These are phyloP conservation scores for Choristoneura rosaceana DNA, from an alignment of 2,888 invertebrate genomes.

Conservation along the genomic window DNA sequence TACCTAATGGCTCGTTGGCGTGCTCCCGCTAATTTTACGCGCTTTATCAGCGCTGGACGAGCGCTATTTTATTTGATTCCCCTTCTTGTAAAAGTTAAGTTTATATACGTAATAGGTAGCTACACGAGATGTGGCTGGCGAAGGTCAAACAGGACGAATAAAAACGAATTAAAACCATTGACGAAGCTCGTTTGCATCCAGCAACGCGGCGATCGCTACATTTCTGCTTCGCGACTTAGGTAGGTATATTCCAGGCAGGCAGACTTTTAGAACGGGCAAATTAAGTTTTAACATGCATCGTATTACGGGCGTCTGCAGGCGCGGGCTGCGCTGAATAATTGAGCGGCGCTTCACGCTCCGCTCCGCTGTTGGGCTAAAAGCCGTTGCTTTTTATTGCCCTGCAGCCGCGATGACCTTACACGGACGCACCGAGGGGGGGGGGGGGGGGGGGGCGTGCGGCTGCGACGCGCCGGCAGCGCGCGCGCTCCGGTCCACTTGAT, in stretches of 20 bases:
- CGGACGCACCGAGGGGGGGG: too few relatives aligned
- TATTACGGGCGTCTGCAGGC: conserved; percentile 22
- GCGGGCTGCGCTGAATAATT: conserved; percentile 38
- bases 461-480: too few relatives aligned
- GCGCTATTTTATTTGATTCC: neutral
- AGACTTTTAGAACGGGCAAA: conserved; percentile 17
- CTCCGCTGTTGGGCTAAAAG: conserved; percentile 34
- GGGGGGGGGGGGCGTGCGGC: too few relatives aligned
- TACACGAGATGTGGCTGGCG: too few relatives aligned
- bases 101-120: too few relatives aligned
- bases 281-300: conserved; percentile 34
- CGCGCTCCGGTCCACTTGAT: too few relatives aligned
- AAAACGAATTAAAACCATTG: too few relatives aligned
- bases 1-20: neutral
- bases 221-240: neutral
- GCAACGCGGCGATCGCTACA: neutral
- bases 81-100: neutral
- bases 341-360: conserved; percentile 24
- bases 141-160: too few relatives aligned
- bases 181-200: too few relatives aligned
- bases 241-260: neutral
- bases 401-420: conserved; percentile 31
- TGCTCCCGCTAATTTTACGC: neutral
- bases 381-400: conserved; percentile 35
- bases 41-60: neutral